phyloP scores from a whole-genome alignment of 2,888 invertebrate genomes.

The Dinocampus coccinellae region DNA sequence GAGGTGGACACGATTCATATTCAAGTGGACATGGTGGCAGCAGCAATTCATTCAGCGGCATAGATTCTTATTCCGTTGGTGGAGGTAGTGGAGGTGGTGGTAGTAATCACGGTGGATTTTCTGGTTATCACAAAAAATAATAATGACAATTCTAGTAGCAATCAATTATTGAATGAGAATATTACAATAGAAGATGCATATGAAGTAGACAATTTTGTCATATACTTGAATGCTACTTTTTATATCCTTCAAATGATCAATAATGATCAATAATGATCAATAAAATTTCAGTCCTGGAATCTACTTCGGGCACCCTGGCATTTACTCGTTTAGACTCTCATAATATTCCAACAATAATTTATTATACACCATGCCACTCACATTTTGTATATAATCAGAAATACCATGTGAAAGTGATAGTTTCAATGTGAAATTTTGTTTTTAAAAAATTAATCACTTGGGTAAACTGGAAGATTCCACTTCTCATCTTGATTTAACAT shows the following conservation, averaged over 20 bases:
- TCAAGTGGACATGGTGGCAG: slow-evolving; percentile 17
- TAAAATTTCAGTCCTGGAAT: background rate
- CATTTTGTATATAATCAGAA: background rate
- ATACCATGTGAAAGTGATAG: slow-evolving; percentile 13
- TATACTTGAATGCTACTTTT: background rate
- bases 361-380: background rate
- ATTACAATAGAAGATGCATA: slow-evolving; percentile 14
- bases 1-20: slow-evolving; percentile 36
- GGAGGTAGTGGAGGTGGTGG: slow-evolving; percentile 36
- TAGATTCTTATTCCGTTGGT: slow-evolving; percentile 28
- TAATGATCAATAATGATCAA: background rate
- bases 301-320: too few relatives aligned
- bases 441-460: background rate
- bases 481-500: background rate
- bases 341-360: background rate
- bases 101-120: slow-evolving; percentile 49
- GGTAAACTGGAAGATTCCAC: background rate
- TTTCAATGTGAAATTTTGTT: background rate
- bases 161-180: background rate
- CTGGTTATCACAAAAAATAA: slow-evolving; percentile 56
- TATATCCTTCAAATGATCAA: background rate
- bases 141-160: slow-evolving; percentile 9
- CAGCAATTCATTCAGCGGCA: slow-evolving; percentile 22
- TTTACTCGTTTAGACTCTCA: too few relatives aligned
- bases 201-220: background rate